Percentiles rank a stretch among this genome's conserved stretches.
phyloP scores from a whole-genome alignment of 2,113 vertebrate species.

The Alouatta palliata region DNA sequence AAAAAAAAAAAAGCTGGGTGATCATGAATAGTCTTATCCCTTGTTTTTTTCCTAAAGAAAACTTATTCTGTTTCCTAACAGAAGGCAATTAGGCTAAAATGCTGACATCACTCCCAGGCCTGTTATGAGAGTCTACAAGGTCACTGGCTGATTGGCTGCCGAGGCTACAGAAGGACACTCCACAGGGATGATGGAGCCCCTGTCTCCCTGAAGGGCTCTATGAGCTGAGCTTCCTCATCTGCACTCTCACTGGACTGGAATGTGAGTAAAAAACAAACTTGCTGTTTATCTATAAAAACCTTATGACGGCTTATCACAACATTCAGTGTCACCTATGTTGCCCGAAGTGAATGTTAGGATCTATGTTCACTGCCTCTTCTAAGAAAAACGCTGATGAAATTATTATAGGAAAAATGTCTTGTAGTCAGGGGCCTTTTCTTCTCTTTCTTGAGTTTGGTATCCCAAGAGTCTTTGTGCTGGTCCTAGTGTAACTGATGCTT shows the following conservation, averaged over 20 bases:
- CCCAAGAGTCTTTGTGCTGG: not conserved
- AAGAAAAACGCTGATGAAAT: not conserved
- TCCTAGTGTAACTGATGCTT: not conserved
- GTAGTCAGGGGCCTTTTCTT: too few species aligned
- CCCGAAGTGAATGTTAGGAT: not conserved
- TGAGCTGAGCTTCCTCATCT: not conserved
- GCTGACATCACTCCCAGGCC: not conserved
- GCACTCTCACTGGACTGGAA: not conserved
- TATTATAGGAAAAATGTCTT: not conserved
- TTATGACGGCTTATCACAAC: not conserved
- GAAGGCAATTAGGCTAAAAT: not conserved
- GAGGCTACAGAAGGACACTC: not conserved
- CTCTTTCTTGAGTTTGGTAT: not conserved
- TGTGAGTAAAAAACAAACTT: not conserved
- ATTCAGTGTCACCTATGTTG: not conserved
- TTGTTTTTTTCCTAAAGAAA: not conserved
- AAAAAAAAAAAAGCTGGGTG: not conserved
- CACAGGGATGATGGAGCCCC: not conserved
- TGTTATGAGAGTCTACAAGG: too few species aligned
- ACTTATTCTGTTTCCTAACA: not conserved
- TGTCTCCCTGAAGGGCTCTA: too few species aligned
- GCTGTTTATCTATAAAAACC: not conserved
- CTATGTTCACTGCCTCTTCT: not conserved
- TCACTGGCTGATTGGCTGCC: not conserved
- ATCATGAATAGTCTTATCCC: not conserved